A percentile compares a stretch with the other conserved stretches of the same genome.
Evolutionary conservation across 2,888 invertebrate species (phyloP).

Genomic region (Stenchaetothrips biformis): DNA sequence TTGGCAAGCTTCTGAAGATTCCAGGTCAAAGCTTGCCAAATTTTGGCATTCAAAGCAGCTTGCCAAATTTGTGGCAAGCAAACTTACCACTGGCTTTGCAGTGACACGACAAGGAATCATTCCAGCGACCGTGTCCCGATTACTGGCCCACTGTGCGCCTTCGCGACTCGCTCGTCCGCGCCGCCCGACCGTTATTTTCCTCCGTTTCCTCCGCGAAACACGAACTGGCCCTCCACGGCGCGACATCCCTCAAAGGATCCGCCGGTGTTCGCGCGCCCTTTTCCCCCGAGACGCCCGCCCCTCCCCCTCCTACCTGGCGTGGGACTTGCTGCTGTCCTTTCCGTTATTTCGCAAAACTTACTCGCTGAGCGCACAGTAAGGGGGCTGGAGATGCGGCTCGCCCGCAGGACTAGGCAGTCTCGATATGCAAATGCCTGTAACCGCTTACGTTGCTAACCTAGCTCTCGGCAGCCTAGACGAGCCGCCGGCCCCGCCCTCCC

Average conservation of each 20-base stretch:
- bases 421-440: conserved; percentile 1
- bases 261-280: not conserved
- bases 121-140: too few species aligned
- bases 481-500: not conserved
- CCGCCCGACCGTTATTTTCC: not conserved
- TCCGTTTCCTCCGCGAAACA: not conserved
- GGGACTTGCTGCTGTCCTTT: not conserved
- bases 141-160: too few species aligned
- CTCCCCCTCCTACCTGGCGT: not conserved
- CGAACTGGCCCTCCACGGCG: not conserved
- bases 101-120: too few species aligned
- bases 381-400: not conserved
- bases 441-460: not conserved
- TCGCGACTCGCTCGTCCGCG: too few species aligned
- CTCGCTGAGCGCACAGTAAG: not conserved
- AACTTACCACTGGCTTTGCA: too few species aligned
- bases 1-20: too few species aligned
- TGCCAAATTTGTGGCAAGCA: too few species aligned
- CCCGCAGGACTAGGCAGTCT: not conserved
- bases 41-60: too few species aligned
- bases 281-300: not conserved
- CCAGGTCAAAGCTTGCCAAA: too few species aligned
- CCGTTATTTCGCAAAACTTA: conserved; percentile 1
- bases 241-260: not conserved
- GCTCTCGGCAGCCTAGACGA: not conserved